phyloP scores from a whole-genome alignment of 30 jellyfish, hydroid and myxozoan species.

The Aurelia sp. region DNA sequence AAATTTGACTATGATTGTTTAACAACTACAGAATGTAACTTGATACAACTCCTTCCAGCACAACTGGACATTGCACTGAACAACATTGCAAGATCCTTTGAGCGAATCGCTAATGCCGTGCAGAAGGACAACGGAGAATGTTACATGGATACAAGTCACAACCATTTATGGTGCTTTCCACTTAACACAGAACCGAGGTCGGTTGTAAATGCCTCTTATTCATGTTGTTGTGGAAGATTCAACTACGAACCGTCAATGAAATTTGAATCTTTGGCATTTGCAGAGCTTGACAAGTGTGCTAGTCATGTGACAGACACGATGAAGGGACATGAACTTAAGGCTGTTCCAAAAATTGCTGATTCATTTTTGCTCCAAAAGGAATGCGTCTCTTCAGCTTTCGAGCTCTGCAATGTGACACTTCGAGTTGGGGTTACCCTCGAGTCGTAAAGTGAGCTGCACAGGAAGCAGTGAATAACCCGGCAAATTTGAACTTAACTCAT shows the following conservation, averaged over 20 bases:
- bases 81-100: slow-evolving; percentile 61
- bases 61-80: slow-evolving; percentile 19
- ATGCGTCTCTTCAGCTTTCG: slow-evolving; percentile 57
- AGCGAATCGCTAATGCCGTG: slow-evolving; percentile 35
- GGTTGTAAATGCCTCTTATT: neutral
- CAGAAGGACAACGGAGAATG: slow-evolving; percentile 49
- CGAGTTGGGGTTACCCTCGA: slow-evolving; percentile 50
- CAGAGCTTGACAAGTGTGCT: neutral
- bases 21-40: too few relatives aligned
- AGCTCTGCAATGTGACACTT: slow-evolving; percentile 43
- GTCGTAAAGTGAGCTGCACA: neutral
- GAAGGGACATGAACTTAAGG: neutral
- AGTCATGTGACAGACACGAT: neutral
- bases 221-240: slow-evolving; percentile 62
- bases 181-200: slow-evolving; percentile 17
- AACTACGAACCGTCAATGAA: neutral
- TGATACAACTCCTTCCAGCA: neutral
- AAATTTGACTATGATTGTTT: neutral
- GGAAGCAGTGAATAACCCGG: too few relatives aligned
- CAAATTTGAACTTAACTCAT: too few relatives aligned
- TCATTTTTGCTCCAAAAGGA: slow-evolving; percentile 38
- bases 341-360: slow-evolving; percentile 30
- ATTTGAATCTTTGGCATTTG: slow-evolving; percentile 5
- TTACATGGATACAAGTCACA: slow-evolving; percentile 18
- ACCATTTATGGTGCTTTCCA: slow-evolving; percentile 65